Percentiles rank a stretch among this genome's conserved stretches.
Evolutionary conservation across 2,797 vertebrate genomes (phyloP).

Genomic region (Myiotriccus ornatus): DNA sequence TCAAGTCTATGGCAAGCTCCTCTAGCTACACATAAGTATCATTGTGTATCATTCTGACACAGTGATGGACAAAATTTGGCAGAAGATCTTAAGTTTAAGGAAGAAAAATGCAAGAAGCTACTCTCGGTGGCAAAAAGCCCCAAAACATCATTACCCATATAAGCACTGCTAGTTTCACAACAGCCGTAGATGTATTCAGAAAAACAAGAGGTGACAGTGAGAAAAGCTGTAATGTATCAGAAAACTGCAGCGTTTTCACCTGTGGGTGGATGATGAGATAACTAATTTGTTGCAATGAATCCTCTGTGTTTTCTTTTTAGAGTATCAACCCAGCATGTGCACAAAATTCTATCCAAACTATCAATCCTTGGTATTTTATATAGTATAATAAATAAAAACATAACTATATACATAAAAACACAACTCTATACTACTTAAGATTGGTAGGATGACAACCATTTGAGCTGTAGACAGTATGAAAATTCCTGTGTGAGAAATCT

Average conservation of each 20-base stretch:
- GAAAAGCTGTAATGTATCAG: neutral
- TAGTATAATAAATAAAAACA: neutral
- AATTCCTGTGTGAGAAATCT: neutral
- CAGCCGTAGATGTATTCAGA: neutral
- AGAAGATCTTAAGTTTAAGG: neutral
- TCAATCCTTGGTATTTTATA: neutral
- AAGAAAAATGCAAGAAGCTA: neutral
- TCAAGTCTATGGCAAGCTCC: neutral
- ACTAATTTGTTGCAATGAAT: neutral
- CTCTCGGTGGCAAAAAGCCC: neutral
- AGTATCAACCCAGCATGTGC: neutral
- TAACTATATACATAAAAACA: neutral
- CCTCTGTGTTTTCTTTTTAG: neutral
- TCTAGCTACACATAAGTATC: neutral
- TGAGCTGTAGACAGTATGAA: neutral
- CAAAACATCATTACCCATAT: neutral
- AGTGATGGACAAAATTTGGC: neutral
- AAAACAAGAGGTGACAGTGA: slow-evolving; percentile 25
- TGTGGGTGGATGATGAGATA: neutral
- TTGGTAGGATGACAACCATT: neutral
- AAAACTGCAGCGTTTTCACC: slow-evolving; percentile 48
- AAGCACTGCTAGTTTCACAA: neutral
- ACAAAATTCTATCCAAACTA: neutral
- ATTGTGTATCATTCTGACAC: neutral
- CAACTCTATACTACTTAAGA: neutral